Base-by-base conservation (phyloP, 1,140 invertebrate genomes). In the Phthorimaea operculella region DNA sequence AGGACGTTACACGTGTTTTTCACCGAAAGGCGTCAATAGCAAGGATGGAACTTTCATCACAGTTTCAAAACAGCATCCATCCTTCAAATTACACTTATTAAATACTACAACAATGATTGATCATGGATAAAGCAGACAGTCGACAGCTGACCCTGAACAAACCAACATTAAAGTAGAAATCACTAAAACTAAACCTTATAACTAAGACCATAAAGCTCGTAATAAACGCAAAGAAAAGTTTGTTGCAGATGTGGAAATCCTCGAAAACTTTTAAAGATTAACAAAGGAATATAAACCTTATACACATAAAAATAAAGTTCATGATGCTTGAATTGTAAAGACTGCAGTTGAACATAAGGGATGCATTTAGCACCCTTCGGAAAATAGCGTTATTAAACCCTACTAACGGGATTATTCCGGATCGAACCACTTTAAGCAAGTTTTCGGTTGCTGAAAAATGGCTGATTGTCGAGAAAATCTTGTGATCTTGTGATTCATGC, bases 81-180 rank as follows among this genome's bases (percentile, higher is more conserved):
- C 66, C 59, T 62, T 76, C 73, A 79, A 69, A 67, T 57, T 68
- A 68, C 57, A 68, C 62, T 75, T 74, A 79, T 79, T 79, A 76
- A 72, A 77, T 70, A 63, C 60, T 62, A 57, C 61, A 68, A 69
- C 65, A 59, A 70, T 79, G 76, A 79, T 76, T 72, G 68, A 79
- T 75, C 58, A 68, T 58, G 36, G 50, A 49, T 61, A 54, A 63
- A 67, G 55, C 55, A 63, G 63, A 55, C 62, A 59, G 58, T 47
- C 15, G 9, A 47, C 60, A 63, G 61, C 61, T 70, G 66, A 68
- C 62, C 55, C 16, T 50, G 17, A 11, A 52, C 55, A 58, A 57
- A 50, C 33, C 50, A 49, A 47, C n/a, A 5, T 9, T 9, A 47
- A 47, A 42, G 14, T 4, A 4, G 36, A 39, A 39, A 39, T 17